Base-by-base conservation (phyloP, 2,888 invertebrate species). In the Lottia gigantea region DNA sequence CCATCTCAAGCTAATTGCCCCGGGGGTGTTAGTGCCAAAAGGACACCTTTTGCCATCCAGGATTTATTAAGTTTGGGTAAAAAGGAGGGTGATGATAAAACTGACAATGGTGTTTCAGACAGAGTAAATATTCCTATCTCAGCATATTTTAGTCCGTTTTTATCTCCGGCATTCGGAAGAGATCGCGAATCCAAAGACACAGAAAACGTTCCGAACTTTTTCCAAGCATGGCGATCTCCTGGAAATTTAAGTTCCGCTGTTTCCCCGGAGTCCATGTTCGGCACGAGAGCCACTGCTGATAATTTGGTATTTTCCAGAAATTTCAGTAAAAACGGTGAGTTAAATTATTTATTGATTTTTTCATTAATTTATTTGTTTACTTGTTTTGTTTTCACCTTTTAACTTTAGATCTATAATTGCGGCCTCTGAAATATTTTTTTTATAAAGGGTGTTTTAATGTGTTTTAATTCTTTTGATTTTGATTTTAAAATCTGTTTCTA, bases 51-150 rank as follows among this genome's bases (percentile, higher is more conserved):
- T 23, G 55, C 55, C 14, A 55, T 55, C 23, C 55, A 55, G 55
- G 55, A 55, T 55, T 55, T 55, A 55, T 23, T 55, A 23, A 55
- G 55, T 23, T 23, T 55, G 55, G 55, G 55, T 19, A 55, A 55
- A 55, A 55, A 55, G 23, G 55, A 55, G 19, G 55, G 55, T 23
- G 55, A 23, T 55, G 55, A 55, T 19, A 55, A 55, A 55, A 55
- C 8, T 23, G 55, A 55, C 19, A 55, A 15, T 23, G 55, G 55
- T 23, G 23, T 23, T 23, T 23, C 55, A 11, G 55, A 55, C 19
- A 55, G 55, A 23, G 19, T 23, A 23, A 55, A 55, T 19, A 55
- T 55, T 55, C 55, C 55, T 15, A 23, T 55, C 19, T 55, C 55
- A 23, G 55, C 55, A 14, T 55, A 55, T 23, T 55, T 55, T 55